Percentiles rank a stretch among this genome's conserved stretches.
Conservation (phyloP, 2,113 vertebrate genomes). For the Taurulus bubalis region DNA sequence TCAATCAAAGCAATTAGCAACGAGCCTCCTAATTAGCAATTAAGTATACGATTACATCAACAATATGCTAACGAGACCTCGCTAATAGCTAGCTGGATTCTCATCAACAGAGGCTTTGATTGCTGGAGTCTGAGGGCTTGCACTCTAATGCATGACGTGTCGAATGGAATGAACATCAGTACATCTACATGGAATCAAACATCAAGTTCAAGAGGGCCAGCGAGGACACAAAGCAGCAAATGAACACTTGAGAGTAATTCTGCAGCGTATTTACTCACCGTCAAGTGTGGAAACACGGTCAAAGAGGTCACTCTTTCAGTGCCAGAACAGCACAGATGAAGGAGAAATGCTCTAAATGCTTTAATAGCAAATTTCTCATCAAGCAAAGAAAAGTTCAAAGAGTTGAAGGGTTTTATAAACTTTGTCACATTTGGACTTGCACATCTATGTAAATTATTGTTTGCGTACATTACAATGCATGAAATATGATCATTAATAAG, state of each 20-base stretch:
- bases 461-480: no score
- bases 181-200: background rate
- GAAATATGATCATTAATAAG: no score
- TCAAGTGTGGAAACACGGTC: background rate
- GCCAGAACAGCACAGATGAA: background rate
- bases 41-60: slow-evolving; percentile 56
- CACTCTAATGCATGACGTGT: slow-evolving; percentile 21
- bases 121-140: slow-evolving; percentile 4
- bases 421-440: no score
- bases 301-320: background rate
- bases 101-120: slow-evolving; percentile 41
- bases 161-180: slow-evolving; percentile 1
- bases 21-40: slow-evolving; percentile 55
- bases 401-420: no score
- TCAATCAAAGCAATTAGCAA: slow-evolving; percentile 59
- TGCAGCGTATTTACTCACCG: background rate
- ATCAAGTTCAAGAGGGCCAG: background rate
- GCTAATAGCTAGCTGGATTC: slow-evolving; percentile 38
- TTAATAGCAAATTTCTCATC: background rate
- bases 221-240: background rate
- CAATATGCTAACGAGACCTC: slow-evolving; percentile 54
- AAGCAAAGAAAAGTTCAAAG: background rate
- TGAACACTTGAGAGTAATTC: background rate
- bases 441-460: no score
- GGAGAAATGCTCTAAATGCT: background rate